Base-by-base conservation (phyloP, 2,888 invertebrate species). In the Rhagophthalmus giganteus region DNA sequence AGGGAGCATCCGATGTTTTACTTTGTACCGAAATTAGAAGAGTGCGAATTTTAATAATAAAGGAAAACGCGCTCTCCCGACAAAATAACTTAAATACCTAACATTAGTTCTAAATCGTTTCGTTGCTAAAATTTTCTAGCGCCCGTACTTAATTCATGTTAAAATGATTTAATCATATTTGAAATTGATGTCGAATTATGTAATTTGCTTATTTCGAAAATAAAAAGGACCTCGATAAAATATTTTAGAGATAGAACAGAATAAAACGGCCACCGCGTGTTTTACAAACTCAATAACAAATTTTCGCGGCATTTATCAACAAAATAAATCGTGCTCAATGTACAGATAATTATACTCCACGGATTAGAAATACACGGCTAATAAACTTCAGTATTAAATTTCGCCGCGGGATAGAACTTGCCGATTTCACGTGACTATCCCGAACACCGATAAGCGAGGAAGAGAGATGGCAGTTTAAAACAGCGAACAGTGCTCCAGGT, bases 341-440 rank as follows among this genome's bases (percentile, higher is more conserved):
- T 32, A 32, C 33, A 39, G 47, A 47, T 47, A 47, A 47, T 47
- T 47, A 47, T 33, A 38, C 47, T 47, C 47, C 39, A 31, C 39
- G 47, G 47, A 47, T 47, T 48, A 48, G 35, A 35, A 45, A 45
- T 37, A 42, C 49, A 57, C 51, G 41, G 54, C 34, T 57, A 58
- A 48, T 49, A 58, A 58, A 54, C 45, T 54, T 47, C 39, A 35
- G 44, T 50, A 55, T 57, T 57, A 59, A 48, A 55, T 57, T 53
- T 57, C 49, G 42, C 57, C 54, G 32, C 38, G 32, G 49, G 41
- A 54, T 37, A 33, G 31, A 45, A 49, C 40, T 41, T 47, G 34
- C 37, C 52, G 40, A 49, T 44, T 40, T 49, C 39, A 54, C 42
- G 49, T 45, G 44, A 46, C 46, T 40, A 40, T 40, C 33, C 40